phyloP scores from a whole-genome alignment of 30 jellyfish, hydroid and myxozoan species.

The Clytia hemisphaerica region DNA sequence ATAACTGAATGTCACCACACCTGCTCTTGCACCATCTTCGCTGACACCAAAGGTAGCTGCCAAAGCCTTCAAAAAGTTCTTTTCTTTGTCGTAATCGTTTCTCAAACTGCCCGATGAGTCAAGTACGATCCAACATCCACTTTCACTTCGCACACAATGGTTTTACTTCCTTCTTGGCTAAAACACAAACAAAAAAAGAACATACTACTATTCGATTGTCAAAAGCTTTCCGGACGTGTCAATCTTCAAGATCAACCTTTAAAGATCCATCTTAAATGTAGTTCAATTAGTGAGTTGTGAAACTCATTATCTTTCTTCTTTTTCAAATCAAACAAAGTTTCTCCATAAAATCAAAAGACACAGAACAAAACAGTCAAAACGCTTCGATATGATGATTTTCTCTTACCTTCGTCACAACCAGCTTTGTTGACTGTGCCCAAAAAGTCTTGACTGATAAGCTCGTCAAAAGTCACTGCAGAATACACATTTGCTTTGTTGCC shows the following conservation, averaged over 20 bases:
- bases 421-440: too few species aligned
- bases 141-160: slow-evolving; percentile 45
- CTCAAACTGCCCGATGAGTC: slow-evolving; percentile 82
- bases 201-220: background rate
- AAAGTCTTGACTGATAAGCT: slow-evolving; percentile 30
- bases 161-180: slow-evolving; percentile 27
- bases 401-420: slow-evolving; percentile 43
- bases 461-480: background rate
- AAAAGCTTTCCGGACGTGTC: too few species aligned
- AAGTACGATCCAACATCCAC: slow-evolving; percentile 67
- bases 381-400: too few species aligned
- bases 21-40: slow-evolving; percentile 66
- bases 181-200: background rate
- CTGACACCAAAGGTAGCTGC: slow-evolving; percentile 55
- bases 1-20: slow-evolving; percentile 68
- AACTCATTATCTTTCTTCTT: too few species aligned
- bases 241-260: too few species aligned
- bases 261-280: too few species aligned
- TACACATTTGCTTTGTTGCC: slow-evolving; percentile 7
- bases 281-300: too few species aligned
- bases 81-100: slow-evolving; percentile 59
- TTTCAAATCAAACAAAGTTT: too few species aligned
- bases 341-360: too few species aligned
- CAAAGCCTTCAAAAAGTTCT: slow-evolving; percentile 56
- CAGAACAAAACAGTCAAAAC: too few species aligned